These are phyloP conservation scores for Hypanus sabinus DNA, from an alignment of 2,113 vertebrate genomes.

Conservation along the genomic window DNA sequence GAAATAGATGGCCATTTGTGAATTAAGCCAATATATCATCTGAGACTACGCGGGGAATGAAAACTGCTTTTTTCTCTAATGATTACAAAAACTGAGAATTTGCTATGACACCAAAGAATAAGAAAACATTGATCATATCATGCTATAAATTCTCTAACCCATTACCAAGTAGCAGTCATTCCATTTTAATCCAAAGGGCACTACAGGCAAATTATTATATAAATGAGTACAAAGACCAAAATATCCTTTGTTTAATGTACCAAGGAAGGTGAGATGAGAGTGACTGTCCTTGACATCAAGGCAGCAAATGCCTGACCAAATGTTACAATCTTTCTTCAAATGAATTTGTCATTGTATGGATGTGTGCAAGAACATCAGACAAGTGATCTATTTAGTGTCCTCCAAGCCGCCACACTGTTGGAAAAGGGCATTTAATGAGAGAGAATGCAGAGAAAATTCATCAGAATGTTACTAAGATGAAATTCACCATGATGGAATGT, in stretches of 20 bases:
- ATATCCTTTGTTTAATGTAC: not conserved
- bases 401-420: too few relatives aligned
- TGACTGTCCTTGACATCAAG: not conserved
- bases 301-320: not conserved
- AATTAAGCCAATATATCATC: not conserved
- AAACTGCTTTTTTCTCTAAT: not conserved
- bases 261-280: not conserved
- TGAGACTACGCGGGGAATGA: not conserved
- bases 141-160: not conserved
- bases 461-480: too few relatives aligned
- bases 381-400: too few relatives aligned
- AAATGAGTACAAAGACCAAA: not conserved
- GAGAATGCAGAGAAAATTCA: too few relatives aligned
- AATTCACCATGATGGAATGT: too few relatives aligned
- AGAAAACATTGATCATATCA: not conserved
- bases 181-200: not conserved
- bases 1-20: not conserved
- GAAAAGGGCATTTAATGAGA: too few relatives aligned
- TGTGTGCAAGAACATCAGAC: too few relatives aligned
- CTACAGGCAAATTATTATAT: not conserved
- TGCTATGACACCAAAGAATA: slow-evolving; percentile 16
- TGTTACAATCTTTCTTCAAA: too few relatives aligned
- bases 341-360: too few relatives aligned
- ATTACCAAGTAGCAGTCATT: not conserved
- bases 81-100: not conserved